phyloP scores from a whole-genome alignment of 2,113 vertebrate genomes.

The Coptodon bakossiorum region DNA sequence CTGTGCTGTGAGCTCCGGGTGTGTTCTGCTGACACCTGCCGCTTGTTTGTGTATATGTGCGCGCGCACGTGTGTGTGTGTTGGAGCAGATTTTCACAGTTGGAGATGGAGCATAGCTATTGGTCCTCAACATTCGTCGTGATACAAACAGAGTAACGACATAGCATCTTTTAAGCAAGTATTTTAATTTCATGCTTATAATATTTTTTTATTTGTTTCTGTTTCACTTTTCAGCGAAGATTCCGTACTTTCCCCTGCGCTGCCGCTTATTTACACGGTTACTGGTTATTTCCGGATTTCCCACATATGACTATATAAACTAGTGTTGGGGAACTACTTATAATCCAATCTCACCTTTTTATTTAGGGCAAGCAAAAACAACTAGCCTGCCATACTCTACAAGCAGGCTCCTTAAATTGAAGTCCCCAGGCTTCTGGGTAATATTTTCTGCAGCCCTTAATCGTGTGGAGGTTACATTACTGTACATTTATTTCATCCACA shows the following conservation, averaged over 20 bases:
- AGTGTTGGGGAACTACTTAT: background rate
- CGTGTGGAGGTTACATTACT: background rate
- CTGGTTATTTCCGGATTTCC: background rate
- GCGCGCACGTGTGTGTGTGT: background rate
- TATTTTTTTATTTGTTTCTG: background rate
- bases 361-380: background rate
- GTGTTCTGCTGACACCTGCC: background rate
- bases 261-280: accelerated
- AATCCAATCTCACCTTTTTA: background rate
- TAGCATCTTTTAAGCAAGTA: background rate
- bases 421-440: background rate
- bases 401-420: background rate
- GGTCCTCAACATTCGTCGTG: background rate
- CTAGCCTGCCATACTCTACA: background rate
- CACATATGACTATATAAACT: no score
- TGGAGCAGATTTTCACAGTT: background rate
- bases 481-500: background rate
- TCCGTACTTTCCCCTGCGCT: background rate
- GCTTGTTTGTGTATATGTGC: background rate
- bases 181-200: background rate
- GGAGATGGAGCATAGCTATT: no score
- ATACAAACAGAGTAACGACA: background rate
- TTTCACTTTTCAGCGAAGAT: background rate
- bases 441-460: background rate
- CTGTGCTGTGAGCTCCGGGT: background rate